Evolutionary conservation across 1,140 invertebrate species (phyloP), one percentile per base, ranked within the genome.

Genomic region (Sitophilus oryzae): DNA sequence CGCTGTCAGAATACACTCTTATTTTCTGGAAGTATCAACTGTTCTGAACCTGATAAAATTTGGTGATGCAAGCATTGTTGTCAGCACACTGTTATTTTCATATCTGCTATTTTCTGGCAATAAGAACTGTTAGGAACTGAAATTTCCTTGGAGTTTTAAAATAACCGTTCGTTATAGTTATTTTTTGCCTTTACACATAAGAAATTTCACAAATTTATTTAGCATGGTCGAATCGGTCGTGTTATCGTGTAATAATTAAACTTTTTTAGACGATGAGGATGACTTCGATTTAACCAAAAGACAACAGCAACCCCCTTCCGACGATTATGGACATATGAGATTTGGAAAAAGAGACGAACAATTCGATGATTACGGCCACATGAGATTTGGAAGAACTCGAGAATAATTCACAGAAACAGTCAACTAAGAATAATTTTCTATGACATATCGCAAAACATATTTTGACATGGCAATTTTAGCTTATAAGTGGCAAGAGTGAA

Each of bases 361-460:
- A 18, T 83, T 81, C 61, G 82, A 84, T 59, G 82, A 86, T 63
- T 86, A 85, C 54, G 83, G 83, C 1, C 82, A 85, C 64, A 74
- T 85, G 68, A 70, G 83, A 60, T 85, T 84, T 61, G 83, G 83
- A 11, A 73, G 79, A 40, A 67, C 63, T 43, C 65, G 59, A 20
- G 37, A 30, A 30, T 30, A 30, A n/a, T n/a, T n/a, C n/a, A n/a
- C n/a, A n/a, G n/a, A 30, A 30, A 30, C 5, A 30, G 11, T 6
- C 25, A 30, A 30, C 25, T 30, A 30, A 30, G 25, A 30, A 30
- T 30, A 30, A 5, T 6, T 30, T 6, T 30, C 11, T 11, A 11
- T 6, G 11, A 30, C 25, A 30, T 30, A 30, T 30, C 25, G n/a
- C n/a, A n/a, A n/a, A n/a, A n/a, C n/a, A n/a, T n/a, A n/a, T n/a